Conservation (phyloP, 2,888 invertebrate genomes). For the Cactoblastis cactorum region DNA sequence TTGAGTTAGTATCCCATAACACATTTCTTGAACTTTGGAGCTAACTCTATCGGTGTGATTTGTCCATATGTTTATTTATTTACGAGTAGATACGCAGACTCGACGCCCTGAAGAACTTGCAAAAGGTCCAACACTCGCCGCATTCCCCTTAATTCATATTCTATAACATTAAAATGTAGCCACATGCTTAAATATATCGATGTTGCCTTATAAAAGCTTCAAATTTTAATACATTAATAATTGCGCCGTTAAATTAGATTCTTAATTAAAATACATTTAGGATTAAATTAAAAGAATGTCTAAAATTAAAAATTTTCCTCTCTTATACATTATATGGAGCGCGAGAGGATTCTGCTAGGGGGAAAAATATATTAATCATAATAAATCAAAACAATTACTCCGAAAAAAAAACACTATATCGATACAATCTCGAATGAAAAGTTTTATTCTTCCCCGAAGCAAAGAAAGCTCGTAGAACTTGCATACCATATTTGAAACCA, state of each 20-base stretch:
- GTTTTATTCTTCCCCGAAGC: background rate
- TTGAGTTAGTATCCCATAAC: too few species aligned
- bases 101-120: constrained; percentile 16
- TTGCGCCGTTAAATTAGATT: constrained; percentile 60
- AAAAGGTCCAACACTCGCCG: constrained; percentile 14
- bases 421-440: constrained; percentile 6
- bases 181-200: constrained; percentile 59
- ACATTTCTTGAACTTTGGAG: too few species aligned
- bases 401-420: constrained; percentile 1
- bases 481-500: background rate
- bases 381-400: constrained; percentile 8
- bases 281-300: constrained; percentile 59
- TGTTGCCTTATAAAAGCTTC: constrained; percentile 57
- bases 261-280: constrained; percentile 62
- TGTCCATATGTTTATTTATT: background rate
- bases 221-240: constrained; percentile 60
- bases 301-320: constrained; percentile 59
- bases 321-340: constrained; percentile 52
- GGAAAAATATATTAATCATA: background rate
- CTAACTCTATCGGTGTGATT: too few species aligned
- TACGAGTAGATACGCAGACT: background rate
- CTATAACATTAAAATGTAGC: constrained; percentile 51
- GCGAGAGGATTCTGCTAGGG: constrained; percentile 37
- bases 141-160: constrained; percentile 68
- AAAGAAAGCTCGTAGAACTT: background rate